phyloP scores from a whole-genome alignment of 2,888 invertebrate species.

The Volucella inanis region DNA sequence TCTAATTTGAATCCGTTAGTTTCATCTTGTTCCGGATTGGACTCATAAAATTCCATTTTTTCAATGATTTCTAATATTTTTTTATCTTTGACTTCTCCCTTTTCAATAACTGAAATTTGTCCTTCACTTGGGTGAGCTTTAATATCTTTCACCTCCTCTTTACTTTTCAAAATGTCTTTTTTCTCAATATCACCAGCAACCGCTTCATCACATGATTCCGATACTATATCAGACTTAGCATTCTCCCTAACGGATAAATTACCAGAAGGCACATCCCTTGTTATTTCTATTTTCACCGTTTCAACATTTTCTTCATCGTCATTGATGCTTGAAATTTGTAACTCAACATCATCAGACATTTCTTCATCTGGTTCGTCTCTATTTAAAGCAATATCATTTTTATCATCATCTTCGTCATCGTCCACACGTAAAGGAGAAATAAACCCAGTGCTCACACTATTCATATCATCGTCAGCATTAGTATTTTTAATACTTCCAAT shows the following conservation, averaged over 20 bases:
- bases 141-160: constrained; percentile 29
- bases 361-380: constrained; percentile 77
- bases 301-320: not conserved
- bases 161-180: constrained; percentile 28
- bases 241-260: constrained; percentile 11
- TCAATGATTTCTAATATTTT: constrained; percentile 51
- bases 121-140: constrained; percentile 29
- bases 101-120: constrained; percentile 14
- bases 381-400: constrained; percentile 42
- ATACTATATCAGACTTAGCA: constrained; percentile 20
- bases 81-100: constrained; percentile 32
- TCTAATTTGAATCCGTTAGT: constrained; percentile 37
- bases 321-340: not conserved
- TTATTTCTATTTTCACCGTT: constrained; percentile 6
- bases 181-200: constrained; percentile 38
- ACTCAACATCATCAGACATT: constrained; percentile 75
- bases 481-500: constrained; percentile 58
- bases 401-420: constrained; percentile 75
- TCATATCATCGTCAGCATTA: constrained; percentile 74
- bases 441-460: constrained; percentile 75
- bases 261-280: constrained; percentile 18
- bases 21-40: constrained; percentile 45
- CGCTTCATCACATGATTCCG: constrained; percentile 57
- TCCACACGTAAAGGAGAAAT: constrained; percentile 76
- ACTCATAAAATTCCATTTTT: constrained; percentile 64